Evolutionary conservation across 2,888 invertebrate genomes (phyloP).

Genomic region (Endotricha flammealis): DNA sequence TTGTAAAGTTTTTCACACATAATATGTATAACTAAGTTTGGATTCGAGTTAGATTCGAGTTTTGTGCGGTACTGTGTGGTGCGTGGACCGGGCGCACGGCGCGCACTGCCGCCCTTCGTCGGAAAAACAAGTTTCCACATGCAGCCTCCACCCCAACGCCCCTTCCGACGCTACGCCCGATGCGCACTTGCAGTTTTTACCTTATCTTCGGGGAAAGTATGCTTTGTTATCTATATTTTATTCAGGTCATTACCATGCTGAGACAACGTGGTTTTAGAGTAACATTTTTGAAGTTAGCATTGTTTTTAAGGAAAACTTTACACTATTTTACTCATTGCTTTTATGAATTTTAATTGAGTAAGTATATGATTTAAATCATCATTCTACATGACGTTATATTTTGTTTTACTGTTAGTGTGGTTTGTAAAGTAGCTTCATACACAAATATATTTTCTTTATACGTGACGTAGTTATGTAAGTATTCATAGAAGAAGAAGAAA

Average conservation of each 20-base stretch:
- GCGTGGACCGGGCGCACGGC: constrained; percentile 39
- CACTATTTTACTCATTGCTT: too few relatives aligned
- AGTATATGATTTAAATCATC: too few relatives aligned
- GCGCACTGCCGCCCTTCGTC: constrained; percentile 62
- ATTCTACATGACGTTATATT: too few relatives aligned
- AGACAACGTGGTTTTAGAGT: constrained; percentile 9
- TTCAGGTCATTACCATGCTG: constrained; percentile 20
- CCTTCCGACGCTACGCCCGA: constrained; percentile 33
- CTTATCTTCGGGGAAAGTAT: constrained; percentile 38
- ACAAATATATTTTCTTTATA: too few relatives aligned
- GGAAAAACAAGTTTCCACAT: constrained; percentile 52
- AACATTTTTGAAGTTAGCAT: too few relatives aligned
- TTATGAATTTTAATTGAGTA: too few relatives aligned
- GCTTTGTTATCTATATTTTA: constrained; percentile 25
- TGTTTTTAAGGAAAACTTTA: too few relatives aligned
- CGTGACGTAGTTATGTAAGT: too few relatives aligned
- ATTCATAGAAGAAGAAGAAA: too few relatives aligned
- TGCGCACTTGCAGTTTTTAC: constrained; percentile 65
- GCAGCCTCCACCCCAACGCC: constrained; percentile 69
- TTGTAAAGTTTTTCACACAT: constrained; percentile 6
- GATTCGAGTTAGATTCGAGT: constrained; percentile 18
- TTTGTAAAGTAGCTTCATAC: too few relatives aligned
- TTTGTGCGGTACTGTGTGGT: constrained; percentile 28
- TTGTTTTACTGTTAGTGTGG: too few relatives aligned
- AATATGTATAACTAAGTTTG: constrained; percentile 20